Evolutionary conservation across 2,797 vertebrate species (phyloP).

Genomic region (Parauchenoglanis punctatus): DNA sequence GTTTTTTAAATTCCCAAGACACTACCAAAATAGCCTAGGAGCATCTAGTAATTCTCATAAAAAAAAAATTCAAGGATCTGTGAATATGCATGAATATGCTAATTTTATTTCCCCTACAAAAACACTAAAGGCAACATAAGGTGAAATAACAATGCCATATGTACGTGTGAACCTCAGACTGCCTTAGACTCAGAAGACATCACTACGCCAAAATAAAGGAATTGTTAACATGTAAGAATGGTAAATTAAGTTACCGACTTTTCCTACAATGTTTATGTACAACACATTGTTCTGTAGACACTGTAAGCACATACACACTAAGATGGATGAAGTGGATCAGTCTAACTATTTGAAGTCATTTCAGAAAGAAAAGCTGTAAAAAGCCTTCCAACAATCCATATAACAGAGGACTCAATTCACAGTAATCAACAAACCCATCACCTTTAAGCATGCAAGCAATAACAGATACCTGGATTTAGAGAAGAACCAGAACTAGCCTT

Average conservation of each 20-base stretch:
- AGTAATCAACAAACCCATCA: conserved; percentile 9
- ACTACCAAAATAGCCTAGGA: conserved; percentile 3
- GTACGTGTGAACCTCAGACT: background rate
- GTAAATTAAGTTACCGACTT: background rate
- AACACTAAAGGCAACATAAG: background rate
- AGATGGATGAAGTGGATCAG: background rate
- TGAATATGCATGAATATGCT: conserved; percentile 2
- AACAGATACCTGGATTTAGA: background rate
- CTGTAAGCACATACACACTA: background rate
- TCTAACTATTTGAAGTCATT: background rate
- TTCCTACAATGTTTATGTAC: conserved; percentile 1
- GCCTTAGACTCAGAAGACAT: background rate
- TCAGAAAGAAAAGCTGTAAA: background rate
- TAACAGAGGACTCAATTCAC: background rate
- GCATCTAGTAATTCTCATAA: background rate
- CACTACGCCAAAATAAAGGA: background rate
- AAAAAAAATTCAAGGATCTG: background rate
- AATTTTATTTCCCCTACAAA: background rate
- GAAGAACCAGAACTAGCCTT: background rate
- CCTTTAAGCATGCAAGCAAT: background rate
- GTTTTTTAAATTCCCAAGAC: conserved; percentile 6
- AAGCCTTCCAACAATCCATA: background rate
- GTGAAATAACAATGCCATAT: background rate
- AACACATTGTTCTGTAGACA: background rate
- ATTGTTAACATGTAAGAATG: background rate